Percentiles rank a stretch among this genome's conserved stretches.
phyloP scores from a whole-genome alignment of 2,888 invertebrate species.

The Limnephilus marmoratus region DNA sequence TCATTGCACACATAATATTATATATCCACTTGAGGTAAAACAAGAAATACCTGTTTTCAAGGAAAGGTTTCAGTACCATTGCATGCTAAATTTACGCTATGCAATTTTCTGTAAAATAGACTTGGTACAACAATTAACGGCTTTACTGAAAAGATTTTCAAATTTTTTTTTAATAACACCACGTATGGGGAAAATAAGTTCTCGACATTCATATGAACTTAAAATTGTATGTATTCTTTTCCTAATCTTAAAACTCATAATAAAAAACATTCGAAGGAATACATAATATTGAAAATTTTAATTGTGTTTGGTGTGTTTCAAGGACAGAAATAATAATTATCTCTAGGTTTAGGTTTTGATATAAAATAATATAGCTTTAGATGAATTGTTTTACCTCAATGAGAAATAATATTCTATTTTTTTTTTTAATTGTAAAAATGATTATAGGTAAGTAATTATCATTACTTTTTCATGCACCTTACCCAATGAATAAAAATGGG shows the following conservation, averaged over 20 bases:
- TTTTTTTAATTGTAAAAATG: neutral
- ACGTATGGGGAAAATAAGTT: neutral
- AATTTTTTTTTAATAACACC: neutral
- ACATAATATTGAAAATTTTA: neutral
- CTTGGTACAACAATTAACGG: neutral
- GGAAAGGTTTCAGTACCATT: neutral
- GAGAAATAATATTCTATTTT: neutral
- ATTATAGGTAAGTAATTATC: neutral
- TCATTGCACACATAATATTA: slow-evolving; percentile 2
- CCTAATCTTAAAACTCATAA: neutral
- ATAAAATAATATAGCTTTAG: neutral
- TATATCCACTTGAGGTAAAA: neutral
- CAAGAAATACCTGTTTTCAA: slow-evolving; percentile 23
- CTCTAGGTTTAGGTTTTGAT: neutral
- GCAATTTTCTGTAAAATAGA: neutral
- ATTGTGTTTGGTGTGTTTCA: neutral
- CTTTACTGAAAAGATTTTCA: neutral
- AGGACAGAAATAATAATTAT: neutral
- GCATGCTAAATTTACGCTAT: neutral
- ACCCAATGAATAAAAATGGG: neutral
- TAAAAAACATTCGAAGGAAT: neutral
- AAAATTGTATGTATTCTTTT: too few relatives aligned
- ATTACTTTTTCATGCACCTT: neutral
- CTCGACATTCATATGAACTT: too few relatives aligned
- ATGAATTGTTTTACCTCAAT: neutral